Conservation (phyloP, 1,140 invertebrate species). For the Aphaenogaster rudis region DNA sequence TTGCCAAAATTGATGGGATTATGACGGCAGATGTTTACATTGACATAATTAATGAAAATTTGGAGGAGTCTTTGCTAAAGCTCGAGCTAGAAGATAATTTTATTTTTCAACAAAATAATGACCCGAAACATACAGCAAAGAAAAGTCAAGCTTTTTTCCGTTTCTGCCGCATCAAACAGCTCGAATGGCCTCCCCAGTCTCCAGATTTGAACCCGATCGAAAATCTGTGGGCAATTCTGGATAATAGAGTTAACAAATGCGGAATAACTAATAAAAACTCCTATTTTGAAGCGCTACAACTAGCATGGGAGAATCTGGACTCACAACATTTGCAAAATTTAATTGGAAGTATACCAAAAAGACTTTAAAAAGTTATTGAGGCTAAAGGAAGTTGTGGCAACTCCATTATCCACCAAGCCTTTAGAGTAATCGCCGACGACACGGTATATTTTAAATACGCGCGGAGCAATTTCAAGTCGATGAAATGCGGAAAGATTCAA, state of each 20-base stretch:
- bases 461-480: no score
- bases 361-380: neutral
- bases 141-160: no score
- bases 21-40: neutral
- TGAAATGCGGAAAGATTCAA: no score
- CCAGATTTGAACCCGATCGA: neutral
- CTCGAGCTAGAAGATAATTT: neutral
- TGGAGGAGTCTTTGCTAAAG: neutral
- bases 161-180: no score
- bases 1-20: neutral
- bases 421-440: no score
- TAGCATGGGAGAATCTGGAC: neutral
- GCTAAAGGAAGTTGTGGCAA: neutral
- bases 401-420: no score
- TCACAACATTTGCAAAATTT: slow-evolving; percentile 8
- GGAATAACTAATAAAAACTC: no score
- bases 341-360: neutral
- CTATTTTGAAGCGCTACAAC: neutral
- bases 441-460: no score
- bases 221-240: neutral
- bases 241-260: no score
- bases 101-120: neutral
- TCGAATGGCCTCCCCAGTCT: neutral
- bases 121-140: no score
- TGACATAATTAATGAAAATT: slow-evolving; percentile 21